Conservation (phyloP, 2,888 invertebrate genomes). For the Allolobophora icterica region DNA sequence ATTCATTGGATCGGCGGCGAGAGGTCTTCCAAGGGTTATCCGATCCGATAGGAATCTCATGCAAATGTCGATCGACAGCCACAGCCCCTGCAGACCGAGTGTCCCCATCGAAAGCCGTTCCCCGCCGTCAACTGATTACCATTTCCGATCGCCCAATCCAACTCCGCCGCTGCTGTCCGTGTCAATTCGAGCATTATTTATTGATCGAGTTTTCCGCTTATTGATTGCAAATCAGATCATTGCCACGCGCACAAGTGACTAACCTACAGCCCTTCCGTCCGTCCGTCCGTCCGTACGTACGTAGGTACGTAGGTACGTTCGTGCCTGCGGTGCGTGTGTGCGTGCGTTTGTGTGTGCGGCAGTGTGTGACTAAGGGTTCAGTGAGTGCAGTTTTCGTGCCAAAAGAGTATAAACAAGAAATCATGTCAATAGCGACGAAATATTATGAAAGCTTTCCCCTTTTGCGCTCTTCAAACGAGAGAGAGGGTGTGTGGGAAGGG, state of each 20-base stretch:
- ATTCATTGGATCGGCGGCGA: neutral
- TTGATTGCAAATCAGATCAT: conserved; percentile 2
- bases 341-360: neutral
- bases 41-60: neutral
- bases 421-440: neutral
- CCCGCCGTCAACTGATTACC: neutral
- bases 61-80: neutral
- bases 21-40: too few species aligned
- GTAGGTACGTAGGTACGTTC: neutral
- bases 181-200: neutral
- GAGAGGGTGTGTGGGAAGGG: neutral
- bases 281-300: neutral
- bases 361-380: neutral
- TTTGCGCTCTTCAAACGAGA: neutral
- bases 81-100: too few species aligned
- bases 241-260: conserved; percentile 1
- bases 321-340: neutral
- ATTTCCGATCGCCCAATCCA: neutral
- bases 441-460: neutral
- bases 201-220: neutral
- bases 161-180: neutral
- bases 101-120: neutral
- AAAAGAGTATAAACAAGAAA: neutral
- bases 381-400: neutral
- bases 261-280: neutral